These are phyloP conservation scores for Muscicapa adusta DNA, from an alignment of 2,113 vertebrate species.

Conservation along the genomic window DNA sequence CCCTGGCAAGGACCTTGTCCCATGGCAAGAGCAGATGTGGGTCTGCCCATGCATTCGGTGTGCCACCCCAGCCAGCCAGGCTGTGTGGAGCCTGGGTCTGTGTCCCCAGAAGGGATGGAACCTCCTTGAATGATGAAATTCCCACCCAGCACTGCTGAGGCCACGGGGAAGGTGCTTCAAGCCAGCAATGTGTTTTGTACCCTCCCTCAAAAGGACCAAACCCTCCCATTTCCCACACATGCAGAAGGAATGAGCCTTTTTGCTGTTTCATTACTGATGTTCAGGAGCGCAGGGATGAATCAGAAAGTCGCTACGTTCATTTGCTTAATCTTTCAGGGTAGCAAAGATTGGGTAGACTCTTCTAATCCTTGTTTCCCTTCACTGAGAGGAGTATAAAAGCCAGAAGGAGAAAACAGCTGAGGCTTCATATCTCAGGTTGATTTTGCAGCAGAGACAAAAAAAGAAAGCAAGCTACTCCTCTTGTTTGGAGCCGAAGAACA, in stretches of 20 bases:
- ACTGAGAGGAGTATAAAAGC: background rate
- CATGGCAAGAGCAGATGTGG: background rate
- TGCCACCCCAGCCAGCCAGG: background rate
- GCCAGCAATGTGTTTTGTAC: background rate
- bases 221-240: background rate
- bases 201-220: fast-evolving
- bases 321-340: background rate
- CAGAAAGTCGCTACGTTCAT: background rate
- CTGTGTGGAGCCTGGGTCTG: background rate
- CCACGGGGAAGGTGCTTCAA: background rate
- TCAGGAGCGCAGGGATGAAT: background rate
- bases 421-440: background rate
- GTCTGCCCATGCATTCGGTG: fast-evolving
- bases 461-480: constrained; percentile 1
- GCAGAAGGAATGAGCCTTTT: background rate
- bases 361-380: background rate
- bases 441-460: constrained; percentile 7
- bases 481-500: background rate
- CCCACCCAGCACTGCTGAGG: background rate
- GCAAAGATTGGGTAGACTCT: background rate
- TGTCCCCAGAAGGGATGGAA: background rate
- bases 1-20: background rate
- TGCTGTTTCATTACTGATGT: background rate
- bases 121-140: background rate
- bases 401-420: constrained; percentile 27